Percentiles rank a stretch among this genome's conserved stretches.
These are phyloP conservation scores for Anguilla rostrata DNA, from an alignment of 2,113 vertebrate species.

Conservation along the genomic window DNA sequence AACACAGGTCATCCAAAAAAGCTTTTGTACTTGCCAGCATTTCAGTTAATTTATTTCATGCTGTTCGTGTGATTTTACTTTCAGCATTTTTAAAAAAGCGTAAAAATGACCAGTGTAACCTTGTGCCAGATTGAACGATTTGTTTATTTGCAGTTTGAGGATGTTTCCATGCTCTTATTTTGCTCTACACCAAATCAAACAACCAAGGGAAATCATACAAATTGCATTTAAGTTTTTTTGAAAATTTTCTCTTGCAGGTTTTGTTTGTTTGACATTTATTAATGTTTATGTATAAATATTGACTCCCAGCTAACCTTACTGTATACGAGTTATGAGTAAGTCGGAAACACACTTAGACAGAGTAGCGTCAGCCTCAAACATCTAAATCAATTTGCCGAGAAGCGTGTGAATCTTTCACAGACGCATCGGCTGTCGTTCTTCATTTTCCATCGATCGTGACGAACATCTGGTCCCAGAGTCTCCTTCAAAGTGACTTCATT, in stretches of 20 bases:
- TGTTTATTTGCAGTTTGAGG: too few relatives aligned
- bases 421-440: too few relatives aligned
- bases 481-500: slow-evolving; percentile 3
- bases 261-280: not conserved
- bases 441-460: not conserved
- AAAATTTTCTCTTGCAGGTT: not conserved
- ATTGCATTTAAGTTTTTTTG: not conserved
- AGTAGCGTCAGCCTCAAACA: not conserved
- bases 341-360: not conserved
- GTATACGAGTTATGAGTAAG: not conserved
- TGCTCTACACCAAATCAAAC: not conserved
- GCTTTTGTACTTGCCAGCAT: too few relatives aligned
- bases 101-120: too few relatives aligned
- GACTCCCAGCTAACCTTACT: not conserved
- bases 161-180: not conserved
- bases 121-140: too few relatives aligned
- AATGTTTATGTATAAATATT: not conserved
- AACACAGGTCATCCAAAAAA: too few relatives aligned
- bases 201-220: not conserved
- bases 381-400: too few relatives aligned
- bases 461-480: slow-evolving; percentile 5
- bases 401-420: not conserved
- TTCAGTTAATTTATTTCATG: too few relatives aligned
- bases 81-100: too few relatives aligned
- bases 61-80: too few relatives aligned